Percentiles rank a stretch among this genome's conserved stretches.
Evolutionary conservation across 2,888 invertebrate species (phyloP).

Genomic region (Patella caerulea): DNA sequence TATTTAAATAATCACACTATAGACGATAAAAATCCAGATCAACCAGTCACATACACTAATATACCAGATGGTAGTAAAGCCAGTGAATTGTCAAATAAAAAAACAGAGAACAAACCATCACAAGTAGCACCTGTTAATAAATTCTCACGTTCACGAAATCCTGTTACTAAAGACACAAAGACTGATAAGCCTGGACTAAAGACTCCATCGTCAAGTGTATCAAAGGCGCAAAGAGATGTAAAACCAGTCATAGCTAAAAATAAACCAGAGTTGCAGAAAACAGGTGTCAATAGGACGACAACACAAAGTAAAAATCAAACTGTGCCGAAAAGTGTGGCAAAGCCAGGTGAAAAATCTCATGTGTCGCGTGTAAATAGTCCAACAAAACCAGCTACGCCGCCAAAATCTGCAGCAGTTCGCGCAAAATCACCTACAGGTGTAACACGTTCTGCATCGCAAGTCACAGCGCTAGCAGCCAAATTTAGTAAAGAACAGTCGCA

Average conservation of each 20-base stretch:
- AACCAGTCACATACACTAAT: neutral
- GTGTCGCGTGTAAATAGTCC: neutral
- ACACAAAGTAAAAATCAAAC: neutral
- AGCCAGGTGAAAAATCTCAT: conserved; percentile 4
- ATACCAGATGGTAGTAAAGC: neutral
- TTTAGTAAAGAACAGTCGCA: neutral
- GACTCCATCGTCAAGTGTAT: neutral
- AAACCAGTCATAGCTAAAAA: neutral
- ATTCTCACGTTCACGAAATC: neutral
- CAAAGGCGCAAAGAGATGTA: neutral
- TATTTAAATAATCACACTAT: neutral
- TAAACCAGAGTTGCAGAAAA: neutral
- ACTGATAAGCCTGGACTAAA: neutral
- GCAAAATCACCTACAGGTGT: neutral
- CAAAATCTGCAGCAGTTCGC: neutral
- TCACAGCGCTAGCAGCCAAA: neutral
- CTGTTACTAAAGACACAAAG: neutral
- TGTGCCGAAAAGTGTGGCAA: no score
- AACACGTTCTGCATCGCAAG: neutral
- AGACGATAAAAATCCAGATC: neutral
- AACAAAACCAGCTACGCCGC: neutral
- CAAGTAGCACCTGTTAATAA: neutral
- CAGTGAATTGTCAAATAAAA: neutral
- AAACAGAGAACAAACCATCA: neutral
- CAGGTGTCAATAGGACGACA: neutral